Evolutionary conservation across 2,888 invertebrate genomes (phyloP).

Genomic region (Drosophila hawaiiensis): DNA sequence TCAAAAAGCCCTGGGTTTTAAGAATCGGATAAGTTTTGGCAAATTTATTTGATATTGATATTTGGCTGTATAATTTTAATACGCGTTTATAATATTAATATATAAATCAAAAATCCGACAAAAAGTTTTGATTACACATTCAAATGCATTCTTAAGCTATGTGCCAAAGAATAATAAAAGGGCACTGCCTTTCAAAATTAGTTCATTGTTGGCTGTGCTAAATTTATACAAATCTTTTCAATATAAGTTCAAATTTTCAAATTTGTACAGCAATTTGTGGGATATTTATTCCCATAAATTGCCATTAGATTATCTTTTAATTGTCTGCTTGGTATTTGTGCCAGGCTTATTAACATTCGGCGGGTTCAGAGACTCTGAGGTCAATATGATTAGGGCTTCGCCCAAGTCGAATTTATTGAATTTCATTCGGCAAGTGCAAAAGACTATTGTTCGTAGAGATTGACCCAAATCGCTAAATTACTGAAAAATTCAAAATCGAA

Average conservation of each 20-base stretch:
- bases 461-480: constrained; percentile 73
- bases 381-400: constrained; percentile 54
- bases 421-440: constrained; percentile 61
- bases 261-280: constrained; percentile 20
- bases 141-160: not conserved
- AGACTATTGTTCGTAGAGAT: constrained; percentile 58
- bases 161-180: not conserved
- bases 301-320: constrained; percentile 45
- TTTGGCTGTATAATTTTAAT: not conserved
- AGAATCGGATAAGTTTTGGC: not conserved
- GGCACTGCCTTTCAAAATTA: not conserved
- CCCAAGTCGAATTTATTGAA: constrained; percentile 51
- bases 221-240: not conserved
- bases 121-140: too few relatives aligned
- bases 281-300: constrained; percentile 27
- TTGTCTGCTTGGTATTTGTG: constrained; percentile 20
- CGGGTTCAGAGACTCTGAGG: constrained; percentile 49
- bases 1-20: not conserved
- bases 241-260: constrained; percentile 5
- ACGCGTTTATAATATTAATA: not conserved
- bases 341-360: constrained; percentile 33
- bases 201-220: too few relatives aligned
- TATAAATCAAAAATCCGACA: not conserved
- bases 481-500: constrained; percentile 34
- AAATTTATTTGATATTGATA: not conserved